Conservation (phyloP, 2,888 invertebrate genomes). For the Monopis laevigella region DNA sequence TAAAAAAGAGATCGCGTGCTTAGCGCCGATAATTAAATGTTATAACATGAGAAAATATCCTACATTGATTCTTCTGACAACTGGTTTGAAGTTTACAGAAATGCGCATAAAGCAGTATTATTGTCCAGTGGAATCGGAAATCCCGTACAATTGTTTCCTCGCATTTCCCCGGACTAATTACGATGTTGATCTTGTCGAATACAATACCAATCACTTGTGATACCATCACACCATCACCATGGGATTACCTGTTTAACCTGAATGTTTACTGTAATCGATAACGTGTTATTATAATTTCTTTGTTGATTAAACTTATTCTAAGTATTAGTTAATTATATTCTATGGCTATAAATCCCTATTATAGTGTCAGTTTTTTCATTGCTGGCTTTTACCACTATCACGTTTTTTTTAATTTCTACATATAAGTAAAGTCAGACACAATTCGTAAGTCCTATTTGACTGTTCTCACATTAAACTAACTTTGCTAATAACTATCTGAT, state of each 20-base stretch:
- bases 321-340: no score
- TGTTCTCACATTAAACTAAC: no score
- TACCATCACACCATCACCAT: slow-evolving; percentile 5
- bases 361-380: no score
- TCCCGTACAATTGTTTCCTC: slow-evolving; percentile 47
- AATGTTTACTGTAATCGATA: slow-evolving; percentile 8
- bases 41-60: slow-evolving; percentile 42
- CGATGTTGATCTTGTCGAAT: background rate
- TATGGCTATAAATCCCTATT: no score
- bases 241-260: slow-evolving; percentile 7
- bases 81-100: slow-evolving; percentile 22
- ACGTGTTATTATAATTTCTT: no score
- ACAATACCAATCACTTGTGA: background rate
- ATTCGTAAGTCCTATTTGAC: no score
- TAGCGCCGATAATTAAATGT: slow-evolving; percentile 23
- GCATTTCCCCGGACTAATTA: slow-evolving; percentile 32
- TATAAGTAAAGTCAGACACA: no score
- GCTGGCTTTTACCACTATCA: no score
- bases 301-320: no score
- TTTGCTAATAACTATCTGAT: no score
- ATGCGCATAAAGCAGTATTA: slow-evolving; percentile 26
- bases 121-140: slow-evolving; percentile 54
- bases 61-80: no score
- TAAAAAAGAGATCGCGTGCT: slow-evolving; percentile 18
- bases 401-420: no score